Percentiles rank a stretch among this genome's conserved stretches.
Evolutionary conservation across 2,797 vertebrate species (phyloP).

Genomic region (Cirrhinus molitorella): DNA sequence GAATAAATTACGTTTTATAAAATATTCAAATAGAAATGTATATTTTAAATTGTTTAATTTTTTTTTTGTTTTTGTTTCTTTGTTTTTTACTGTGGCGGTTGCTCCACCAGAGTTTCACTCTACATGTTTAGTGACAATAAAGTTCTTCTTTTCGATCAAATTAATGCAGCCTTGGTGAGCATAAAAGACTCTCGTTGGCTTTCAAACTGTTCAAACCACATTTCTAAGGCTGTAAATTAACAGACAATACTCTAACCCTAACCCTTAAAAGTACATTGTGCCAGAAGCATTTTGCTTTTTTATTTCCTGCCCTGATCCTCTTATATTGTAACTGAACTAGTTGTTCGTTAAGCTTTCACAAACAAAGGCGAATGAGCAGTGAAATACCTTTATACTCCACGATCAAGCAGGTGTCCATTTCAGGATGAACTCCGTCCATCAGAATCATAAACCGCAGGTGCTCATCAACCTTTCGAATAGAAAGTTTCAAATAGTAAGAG

Average conservation of each 20-base stretch:
- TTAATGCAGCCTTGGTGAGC: no score
- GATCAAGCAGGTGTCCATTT: conserved; percentile 87
- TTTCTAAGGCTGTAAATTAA: neutral
- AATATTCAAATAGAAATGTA: neutral
- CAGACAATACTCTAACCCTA: no score
- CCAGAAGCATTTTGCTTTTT: neutral
- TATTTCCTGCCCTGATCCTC: neutral
- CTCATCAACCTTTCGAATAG: conserved; percentile 73
- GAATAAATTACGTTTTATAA: neutral
- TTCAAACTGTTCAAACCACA: neutral
- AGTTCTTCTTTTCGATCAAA: no score
- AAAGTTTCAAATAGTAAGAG: no score
- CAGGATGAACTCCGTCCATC: conserved; percentile 86
- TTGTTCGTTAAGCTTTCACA: neutral
- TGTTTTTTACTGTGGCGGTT: no score
- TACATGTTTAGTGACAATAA: no score
- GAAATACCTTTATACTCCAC: conserved; percentile 85
- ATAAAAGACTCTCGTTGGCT: no score
- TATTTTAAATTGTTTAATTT: neutral
- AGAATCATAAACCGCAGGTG: conserved; percentile 85
- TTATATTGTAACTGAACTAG: neutral
- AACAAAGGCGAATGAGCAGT: neutral
- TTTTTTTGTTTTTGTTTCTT: no score
- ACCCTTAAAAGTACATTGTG: neutral
- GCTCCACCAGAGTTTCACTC: no score